Evolutionary conservation across 2,113 vertebrate genomes (phyloP).

Genomic region (Ifrita kowaldi): DNA sequence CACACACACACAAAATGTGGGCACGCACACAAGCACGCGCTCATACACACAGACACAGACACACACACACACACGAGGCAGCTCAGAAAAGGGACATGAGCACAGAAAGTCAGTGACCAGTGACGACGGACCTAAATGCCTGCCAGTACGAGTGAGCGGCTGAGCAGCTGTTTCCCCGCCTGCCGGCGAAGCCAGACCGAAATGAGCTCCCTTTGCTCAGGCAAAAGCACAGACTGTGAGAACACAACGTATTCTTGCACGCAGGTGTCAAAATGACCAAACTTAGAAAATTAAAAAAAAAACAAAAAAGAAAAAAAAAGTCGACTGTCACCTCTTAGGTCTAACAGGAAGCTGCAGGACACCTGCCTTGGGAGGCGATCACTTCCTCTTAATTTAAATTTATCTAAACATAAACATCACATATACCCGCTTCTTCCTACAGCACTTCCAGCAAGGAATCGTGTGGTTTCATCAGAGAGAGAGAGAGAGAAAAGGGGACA

Average conservation of each 20-base stretch:
- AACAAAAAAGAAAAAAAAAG: background rate
- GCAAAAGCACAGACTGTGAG: constrained; percentile 73
- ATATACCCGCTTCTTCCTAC: constrained; percentile 12
- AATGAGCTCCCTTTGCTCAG: constrained; percentile 68
- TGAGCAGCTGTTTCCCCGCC: constrained; percentile 68
- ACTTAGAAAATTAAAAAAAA: background rate
- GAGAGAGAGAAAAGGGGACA: background rate
- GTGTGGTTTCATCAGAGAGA: background rate
- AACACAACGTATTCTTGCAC: constrained; percentile 39
- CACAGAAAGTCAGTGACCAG: constrained; percentile 66
- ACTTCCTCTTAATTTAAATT: constrained; percentile 48
- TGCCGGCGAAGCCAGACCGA: constrained; percentile 60
- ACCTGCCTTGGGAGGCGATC: constrained; percentile 5
- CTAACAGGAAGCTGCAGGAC: constrained; percentile 54
- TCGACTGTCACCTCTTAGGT: constrained; percentile 33
- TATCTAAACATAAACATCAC: background rate
- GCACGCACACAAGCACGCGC: constrained; percentile 21
- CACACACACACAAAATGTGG: background rate
- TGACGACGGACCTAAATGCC: constrained; percentile 70
- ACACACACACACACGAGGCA: constrained; percentile 55
- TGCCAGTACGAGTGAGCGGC: constrained; percentile 67
- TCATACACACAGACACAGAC: constrained; percentile 6
- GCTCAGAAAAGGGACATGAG: constrained; percentile 59
- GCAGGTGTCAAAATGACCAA: constrained; percentile 56
- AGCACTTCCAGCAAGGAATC: constrained; percentile 57